These are phyloP conservation scores for Thecophora atra DNA, from an alignment of 2,888 invertebrate genomes.

Conservation along the genomic window DNA sequence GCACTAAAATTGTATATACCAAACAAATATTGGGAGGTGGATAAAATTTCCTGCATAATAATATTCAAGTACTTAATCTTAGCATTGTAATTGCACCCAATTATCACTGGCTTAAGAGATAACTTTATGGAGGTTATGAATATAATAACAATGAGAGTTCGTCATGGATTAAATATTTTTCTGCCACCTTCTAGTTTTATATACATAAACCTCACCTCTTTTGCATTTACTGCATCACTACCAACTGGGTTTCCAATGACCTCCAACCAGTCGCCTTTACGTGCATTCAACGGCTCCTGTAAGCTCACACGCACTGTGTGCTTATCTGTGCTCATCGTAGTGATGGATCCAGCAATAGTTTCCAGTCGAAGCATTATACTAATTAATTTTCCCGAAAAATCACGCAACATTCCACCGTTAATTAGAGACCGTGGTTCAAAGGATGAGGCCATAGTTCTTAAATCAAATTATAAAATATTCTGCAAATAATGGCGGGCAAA, in stretches of 20 bases:
- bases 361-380: constrained; percentile 61
- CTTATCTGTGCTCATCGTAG: constrained; percentile 56
- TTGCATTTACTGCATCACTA: constrained; percentile 54
- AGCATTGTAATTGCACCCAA: no score
- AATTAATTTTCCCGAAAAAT: constrained; percentile 56
- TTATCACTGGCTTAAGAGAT: no score
- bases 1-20: no score
- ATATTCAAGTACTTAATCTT: no score
- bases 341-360: constrained; percentile 52
- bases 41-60: no score
- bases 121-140: no score
- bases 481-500: constrained; percentile 9
- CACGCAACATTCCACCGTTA: constrained; percentile 59
- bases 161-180: no score
- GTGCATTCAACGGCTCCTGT: constrained; percentile 50
- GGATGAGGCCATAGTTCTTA: constrained; percentile 50
- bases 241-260: constrained; percentile 58
- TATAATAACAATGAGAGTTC: no score
- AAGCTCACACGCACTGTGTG: constrained; percentile 56
- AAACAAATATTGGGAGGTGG: no score
- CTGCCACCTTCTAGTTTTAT: no score
- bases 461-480: constrained; percentile 18
- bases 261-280: constrained; percentile 61
- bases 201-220: constrained; percentile 53
- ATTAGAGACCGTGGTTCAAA: constrained; percentile 58